Base-by-base conservation (phyloP, 2,113 vertebrate species). In the Antidorcas marsupialis region DNA sequence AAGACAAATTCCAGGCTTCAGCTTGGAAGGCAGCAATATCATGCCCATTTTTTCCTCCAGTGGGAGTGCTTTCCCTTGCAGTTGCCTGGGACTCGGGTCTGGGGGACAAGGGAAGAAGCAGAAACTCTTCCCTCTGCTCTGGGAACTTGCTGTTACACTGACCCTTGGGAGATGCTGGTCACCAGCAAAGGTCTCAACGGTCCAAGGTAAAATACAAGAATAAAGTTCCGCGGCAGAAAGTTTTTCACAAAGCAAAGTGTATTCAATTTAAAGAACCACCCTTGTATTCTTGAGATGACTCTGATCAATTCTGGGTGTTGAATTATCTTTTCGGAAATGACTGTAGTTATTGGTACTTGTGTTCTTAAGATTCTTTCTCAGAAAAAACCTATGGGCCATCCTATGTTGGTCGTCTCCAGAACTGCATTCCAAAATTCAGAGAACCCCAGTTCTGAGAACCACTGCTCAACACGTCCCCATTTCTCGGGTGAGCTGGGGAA, bases 291-390 rank as follows among this genome's bases (percentile, higher is more conserved):
- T 59, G 59, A 95, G 52, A 52, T 74, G 79, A 53, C 17, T 55
- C 60, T 82, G 60, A 33, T 74, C 36, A 5, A 17, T 53, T 94
- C 67, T 74, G 25, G 52, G 27, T 53, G 30, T 52, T 81, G 82
- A 90, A 74, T 36, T 95, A 21, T 89, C 64, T 64, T 89, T 97
- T 89, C 57, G 59, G 71, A 89, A 97, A 79, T 67, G 43, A 85
- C 25, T 88, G 6, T 23, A 91, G 39, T 43, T 50, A 86, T 8
- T 89, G 53, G 17, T 50, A 74, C 50, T 89, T 76, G 53, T 94
- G 74, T 92, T 94, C 79, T 81, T 87, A 64, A 62, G 64, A 74
- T 74, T 81, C 27, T 86, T 87, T 95, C 52, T 83, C 14, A 10
- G 60, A 67, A 95, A 88, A 94, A 30, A 50, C 47, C 50, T 45